Evolutionary conservation across 2,888 invertebrate genomes (phyloP), one percentile per base, ranked within the genome.

Genomic region (Acronicta leporina): DNA sequence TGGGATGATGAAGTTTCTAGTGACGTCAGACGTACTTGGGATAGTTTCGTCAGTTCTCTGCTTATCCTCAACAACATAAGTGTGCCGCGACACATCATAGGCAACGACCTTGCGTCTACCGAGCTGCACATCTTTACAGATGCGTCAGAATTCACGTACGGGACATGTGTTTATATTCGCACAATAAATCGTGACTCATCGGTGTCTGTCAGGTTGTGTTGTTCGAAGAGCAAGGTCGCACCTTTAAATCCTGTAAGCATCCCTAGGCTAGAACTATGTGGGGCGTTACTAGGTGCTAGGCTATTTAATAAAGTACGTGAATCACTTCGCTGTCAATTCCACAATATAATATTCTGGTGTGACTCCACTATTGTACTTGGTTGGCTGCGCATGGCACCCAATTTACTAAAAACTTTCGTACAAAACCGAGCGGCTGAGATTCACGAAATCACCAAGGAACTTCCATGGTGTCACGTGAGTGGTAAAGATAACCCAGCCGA

Each of bases 141-240:
- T 47, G 75, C 77, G 2, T 70, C 69, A 0, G 51, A 69, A 30
- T 27, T 42, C 9, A 79, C 75, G 8, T 75, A 71, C 47, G 74
- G 73, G n/a, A 68, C 73, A 7, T 71, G 70, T n/a, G 64, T 68
- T 4, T 81, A 78, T 52, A 25, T 81, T 16, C 63, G 73, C 35
- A 60, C 59, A 14, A 7, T 15, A 30, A 14, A 0, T 57, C 30
- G 15, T 10, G 40, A 13, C 7, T 50, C 3, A 41, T 15, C 14
- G 10, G 45, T 25, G 15, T 45, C 13, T 8, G 20, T 25, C 3
- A 15, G 5, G 2, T 43, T 43, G 5, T 20, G 20, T 5, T 43
- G 20, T 20, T 20, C 43, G 5, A 43, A 43, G 13, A 43, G 20
- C 10, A 43, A 25, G 14, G 43, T 43, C 2, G 43, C 43, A 5